These are phyloP conservation scores for Dicentrarchus labrax DNA, from an alignment of 2,113 vertebrate genomes.

Conservation along the genomic window DNA sequence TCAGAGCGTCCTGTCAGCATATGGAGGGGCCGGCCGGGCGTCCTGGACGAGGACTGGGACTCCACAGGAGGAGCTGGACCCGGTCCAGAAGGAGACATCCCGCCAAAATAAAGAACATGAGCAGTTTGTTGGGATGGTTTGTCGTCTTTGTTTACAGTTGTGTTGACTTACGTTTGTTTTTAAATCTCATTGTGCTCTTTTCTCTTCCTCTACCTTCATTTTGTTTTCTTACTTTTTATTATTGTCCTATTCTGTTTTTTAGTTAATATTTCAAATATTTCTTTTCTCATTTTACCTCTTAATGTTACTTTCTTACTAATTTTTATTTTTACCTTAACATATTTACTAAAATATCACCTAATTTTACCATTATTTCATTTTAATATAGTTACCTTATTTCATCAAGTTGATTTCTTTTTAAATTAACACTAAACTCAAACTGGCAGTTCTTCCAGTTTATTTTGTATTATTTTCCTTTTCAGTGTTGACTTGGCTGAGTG, in stretches of 20 bases:
- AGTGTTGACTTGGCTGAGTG: neutral
- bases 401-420: no score
- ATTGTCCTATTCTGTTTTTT: neutral
- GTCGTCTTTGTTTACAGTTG: neutral
- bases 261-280: neutral
- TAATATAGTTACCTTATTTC: neutral
- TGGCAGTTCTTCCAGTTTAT: neutral
- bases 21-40: conserved; percentile 59
- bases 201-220: neutral
- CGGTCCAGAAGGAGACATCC: conserved; percentile 50
- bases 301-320: neutral
- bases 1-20: conserved; percentile 68
- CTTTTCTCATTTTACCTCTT: neutral
- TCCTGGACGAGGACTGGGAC: conserved; percentile 45
- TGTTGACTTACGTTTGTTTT: neutral
- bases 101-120: conserved; percentile 49
- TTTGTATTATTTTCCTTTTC: neutral
- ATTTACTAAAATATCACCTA: no score
- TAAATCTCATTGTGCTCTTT: neutral
- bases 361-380: neutral
- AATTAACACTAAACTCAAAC: neutral
- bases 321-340: neutral
- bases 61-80: conserved; percentile 60
- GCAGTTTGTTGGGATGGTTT: neutral
- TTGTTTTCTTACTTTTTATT: neutral